phyloP scores from a whole-genome alignment of 1,140 invertebrate genomes.

The Eurytemora carolleeae region DNA sequence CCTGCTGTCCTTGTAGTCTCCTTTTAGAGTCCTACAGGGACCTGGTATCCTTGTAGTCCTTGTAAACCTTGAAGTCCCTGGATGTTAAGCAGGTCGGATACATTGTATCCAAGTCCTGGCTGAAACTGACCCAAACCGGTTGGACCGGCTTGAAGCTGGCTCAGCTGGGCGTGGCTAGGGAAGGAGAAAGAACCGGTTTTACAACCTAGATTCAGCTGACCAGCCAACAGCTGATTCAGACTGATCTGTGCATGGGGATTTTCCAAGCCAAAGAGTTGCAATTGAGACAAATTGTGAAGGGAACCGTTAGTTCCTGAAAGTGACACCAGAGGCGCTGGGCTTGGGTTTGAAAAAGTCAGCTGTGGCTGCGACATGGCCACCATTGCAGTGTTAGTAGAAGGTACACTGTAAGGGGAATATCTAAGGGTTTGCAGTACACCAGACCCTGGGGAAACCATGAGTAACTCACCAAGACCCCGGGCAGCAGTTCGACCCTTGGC shows the following conservation, averaged over 20 bases:
- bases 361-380: background rate
- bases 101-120: background rate
- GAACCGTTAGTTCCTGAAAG: too few relatives aligned
- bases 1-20: background rate
- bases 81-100: background rate
- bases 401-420: background rate
- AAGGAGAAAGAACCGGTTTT: too few relatives aligned
- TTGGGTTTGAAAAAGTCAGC: background rate
- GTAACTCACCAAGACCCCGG: background rate
- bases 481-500: background rate
- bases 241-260: too few relatives aligned
- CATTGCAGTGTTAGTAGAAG: background rate
- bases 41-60: background rate
- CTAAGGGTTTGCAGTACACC: background rate
- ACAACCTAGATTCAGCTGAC: too few relatives aligned
- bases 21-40: background rate
- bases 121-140: background rate
- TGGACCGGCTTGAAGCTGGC: too few relatives aligned
- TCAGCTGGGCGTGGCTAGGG: background rate
- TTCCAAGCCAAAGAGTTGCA: too few relatives aligned
- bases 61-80: background rate
- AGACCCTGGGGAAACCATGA: background rate
- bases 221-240: too few relatives aligned
- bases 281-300: too few relatives aligned
- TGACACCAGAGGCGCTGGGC: too few relatives aligned